Base-by-base conservation (phyloP, 2,888 invertebrate species). In the Lasius fuliginosus region DNA sequence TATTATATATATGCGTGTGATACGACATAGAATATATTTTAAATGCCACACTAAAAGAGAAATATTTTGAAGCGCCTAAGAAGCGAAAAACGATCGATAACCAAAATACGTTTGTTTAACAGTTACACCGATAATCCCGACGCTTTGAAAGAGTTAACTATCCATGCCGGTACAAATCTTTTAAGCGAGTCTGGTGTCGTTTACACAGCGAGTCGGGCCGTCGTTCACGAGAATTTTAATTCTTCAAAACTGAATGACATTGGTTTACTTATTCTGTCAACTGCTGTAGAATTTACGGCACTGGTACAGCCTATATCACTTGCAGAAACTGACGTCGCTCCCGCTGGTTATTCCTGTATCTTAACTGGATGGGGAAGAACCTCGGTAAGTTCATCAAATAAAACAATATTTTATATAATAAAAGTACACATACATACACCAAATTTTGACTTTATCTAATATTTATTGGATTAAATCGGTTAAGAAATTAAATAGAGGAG, bases 341-440 rank as follows among this genome's bases (percentile, higher is more conserved):
- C 85, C 1, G 84, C 65, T 2, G 88, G 90, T 12, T 56, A 89
- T 12, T 0, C 73, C 2, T 92, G 88, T 5, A 53, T 81, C 1
- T 83, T 94, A 18, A 87, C 91, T 23, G 94, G 94, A 81, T 94
- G 94, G 94, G 94, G 93, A 82, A 88, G 84, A 33, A 84, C 84
- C 3, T 42, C 0, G 83, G 93, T 93, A 82, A 87, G 84, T 33
- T 33, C 23, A 36, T 53, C 8, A 33, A 40, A 40, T 81, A 82
- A 56, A 18, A 49, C 1, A 33, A 87, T 60, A 71, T 27, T 74
- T 76, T 15, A 82, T 92, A 6, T 86, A 86, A 4, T 75, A 87
- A 33, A 90, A 62, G 1, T 15, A 33, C 15, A 49, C 49, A n/a
- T n/a, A 53, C n/a, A n/a, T n/a, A n/a, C 15, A 42, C 0, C 3